Conservation (phyloP, 2,113 vertebrate species). For the Crotalus viridis region DNA sequence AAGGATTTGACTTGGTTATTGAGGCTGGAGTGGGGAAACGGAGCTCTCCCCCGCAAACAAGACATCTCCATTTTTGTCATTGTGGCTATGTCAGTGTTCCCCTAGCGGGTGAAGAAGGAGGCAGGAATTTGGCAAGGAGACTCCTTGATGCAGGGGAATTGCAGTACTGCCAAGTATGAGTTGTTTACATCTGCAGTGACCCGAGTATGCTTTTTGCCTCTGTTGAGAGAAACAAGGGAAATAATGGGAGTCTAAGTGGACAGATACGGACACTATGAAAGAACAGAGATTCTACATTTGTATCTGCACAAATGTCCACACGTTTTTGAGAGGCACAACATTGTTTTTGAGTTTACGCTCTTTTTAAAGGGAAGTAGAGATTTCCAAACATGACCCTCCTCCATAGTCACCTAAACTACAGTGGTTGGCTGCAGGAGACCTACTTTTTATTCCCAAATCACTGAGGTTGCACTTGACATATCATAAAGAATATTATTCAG, state of each 20-base stretch:
- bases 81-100: neutral
- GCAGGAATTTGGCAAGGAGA: neutral
- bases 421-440: neutral
- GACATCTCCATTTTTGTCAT: neutral
- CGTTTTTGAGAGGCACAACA: neutral
- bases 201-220: neutral
- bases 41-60: neutral
- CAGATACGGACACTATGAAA: neutral
- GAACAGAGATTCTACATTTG: neutral
- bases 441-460: neutral
- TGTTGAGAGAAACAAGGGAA: neutral
- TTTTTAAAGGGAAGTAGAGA: neutral
- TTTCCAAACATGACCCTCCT: neutral
- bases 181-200: neutral
- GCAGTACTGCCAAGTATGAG: neutral
- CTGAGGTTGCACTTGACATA: neutral
- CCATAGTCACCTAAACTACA: neutral
- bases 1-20: slow-evolving; percentile 3
- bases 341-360: neutral
- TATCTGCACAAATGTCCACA: neutral
- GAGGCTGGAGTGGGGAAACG: neutral
- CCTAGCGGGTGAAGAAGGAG: neutral
- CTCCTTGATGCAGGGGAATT: neutral
- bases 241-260: neutral
- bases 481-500: neutral